A percentile compares a stretch with the other conserved stretches of the same genome.
Evolutionary conservation across 2,888 invertebrate genomes (phyloP).

Genomic region (Orthosia gothica): DNA sequence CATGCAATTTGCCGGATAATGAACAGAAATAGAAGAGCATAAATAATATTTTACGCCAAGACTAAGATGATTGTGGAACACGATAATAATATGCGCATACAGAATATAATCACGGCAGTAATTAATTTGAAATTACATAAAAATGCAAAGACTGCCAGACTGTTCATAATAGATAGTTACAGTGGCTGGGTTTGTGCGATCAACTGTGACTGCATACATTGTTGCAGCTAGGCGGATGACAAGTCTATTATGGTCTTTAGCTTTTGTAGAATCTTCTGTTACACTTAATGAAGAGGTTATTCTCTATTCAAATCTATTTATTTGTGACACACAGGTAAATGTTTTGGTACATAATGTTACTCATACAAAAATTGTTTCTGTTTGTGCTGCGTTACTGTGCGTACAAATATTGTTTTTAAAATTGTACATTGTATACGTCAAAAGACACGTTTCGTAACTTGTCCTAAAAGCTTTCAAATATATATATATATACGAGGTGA

Average conservation of each 20-base stretch:
- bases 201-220: slow-evolving; percentile 60
- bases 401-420: no score
- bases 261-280: slow-evolving; percentile 3
- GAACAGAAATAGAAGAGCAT: slow-evolving; percentile 37
- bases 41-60: slow-evolving; percentile 27
- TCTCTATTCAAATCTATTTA: no score
- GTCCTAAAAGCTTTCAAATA: neutral
- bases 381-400: no score
- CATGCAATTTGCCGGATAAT: slow-evolving; percentile 44
- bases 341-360: no score
- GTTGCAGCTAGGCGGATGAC: slow-evolving; percentile 20
- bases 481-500: no score
- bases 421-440: neutral
- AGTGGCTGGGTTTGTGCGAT: slow-evolving; percentile 68
- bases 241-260: slow-evolving; percentile 21
- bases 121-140: slow-evolving; percentile 75
- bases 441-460: no score
- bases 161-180: slow-evolving; percentile 66
- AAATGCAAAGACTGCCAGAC: slow-evolving; percentile 67
- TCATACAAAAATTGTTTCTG: no score
- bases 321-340: no score
- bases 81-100: slow-evolving; percentile 68
- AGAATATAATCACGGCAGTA: slow-evolving; percentile 67
- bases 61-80: slow-evolving; percentile 57
- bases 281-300: neutral